These are phyloP conservation scores for Ctenoplectra terminalis DNA, from an alignment of 1,140 invertebrate genomes.

Conservation along the genomic window DNA sequence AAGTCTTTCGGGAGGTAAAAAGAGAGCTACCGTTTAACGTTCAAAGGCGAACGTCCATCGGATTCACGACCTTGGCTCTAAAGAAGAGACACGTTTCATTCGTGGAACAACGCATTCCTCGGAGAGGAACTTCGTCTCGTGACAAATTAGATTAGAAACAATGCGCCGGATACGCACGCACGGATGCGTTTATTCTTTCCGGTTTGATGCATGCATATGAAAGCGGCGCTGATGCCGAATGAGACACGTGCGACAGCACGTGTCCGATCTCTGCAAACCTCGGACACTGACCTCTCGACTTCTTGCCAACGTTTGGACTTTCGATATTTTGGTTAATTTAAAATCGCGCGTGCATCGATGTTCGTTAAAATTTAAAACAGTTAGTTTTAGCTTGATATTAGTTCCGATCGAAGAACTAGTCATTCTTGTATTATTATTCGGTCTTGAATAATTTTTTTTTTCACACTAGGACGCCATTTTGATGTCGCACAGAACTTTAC, in stretches of 20 bases:
- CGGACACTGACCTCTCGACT: conserved; percentile 34
- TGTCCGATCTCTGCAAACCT: conserved; percentile 34
- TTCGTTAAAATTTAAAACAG: no score
- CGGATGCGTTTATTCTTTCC: conserved; percentile 49
- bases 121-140: not conserved
- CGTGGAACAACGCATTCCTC: not conserved
- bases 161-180: conserved; percentile 37
- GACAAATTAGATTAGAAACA: conserved; percentile 48
- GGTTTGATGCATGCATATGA: conserved; percentile 32
- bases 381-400: no score
- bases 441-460: no score
- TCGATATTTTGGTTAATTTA: not conserved
- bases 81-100: conserved; percentile 2
- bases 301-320: not conserved
- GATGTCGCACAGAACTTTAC: no score
- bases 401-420: no score
- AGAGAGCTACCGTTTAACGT: conserved; percentile 28
- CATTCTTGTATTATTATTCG: no score
- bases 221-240: conserved; percentile 16
- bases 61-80: not conserved
- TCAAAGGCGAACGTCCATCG: not conserved
- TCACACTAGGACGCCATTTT: no score
- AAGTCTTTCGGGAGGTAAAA: conserved; percentile 40
- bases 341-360: no score
- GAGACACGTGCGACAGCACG: conserved; percentile 53